phyloP scores from a whole-genome alignment of 2,113 vertebrate genomes.

The Pavo muticus region DNA sequence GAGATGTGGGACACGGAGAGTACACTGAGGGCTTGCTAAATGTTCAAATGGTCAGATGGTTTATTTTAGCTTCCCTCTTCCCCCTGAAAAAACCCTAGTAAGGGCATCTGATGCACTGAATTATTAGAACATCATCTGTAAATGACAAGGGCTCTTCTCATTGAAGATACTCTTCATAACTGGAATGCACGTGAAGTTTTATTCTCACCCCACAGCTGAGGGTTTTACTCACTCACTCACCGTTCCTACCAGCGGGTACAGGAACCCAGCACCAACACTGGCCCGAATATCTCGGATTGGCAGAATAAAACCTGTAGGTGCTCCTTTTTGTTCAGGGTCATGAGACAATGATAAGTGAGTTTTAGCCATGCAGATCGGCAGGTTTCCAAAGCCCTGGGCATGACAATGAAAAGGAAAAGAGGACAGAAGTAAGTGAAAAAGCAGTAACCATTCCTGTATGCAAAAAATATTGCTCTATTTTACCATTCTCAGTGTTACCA shows the following conservation, averaged over 20 bases:
- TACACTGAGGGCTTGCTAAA: background rate
- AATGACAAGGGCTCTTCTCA: background rate
- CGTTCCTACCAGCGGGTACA: conserved; percentile 94
- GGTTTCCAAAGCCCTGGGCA: conserved; percentile 89
- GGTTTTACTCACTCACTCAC: conserved; percentile 74
- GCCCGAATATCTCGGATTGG: conserved; percentile 95
- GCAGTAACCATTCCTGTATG: background rate
- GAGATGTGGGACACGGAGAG: background rate
- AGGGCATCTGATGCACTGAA: background rate
- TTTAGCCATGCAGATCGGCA: conserved; percentile 99
- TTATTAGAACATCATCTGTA: background rate
- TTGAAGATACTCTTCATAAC: background rate
- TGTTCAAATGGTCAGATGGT: background rate
- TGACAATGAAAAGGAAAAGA: background rate
- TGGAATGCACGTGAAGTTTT: background rate
- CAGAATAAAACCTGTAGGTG: conserved; percentile 90
- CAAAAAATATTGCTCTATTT: background rate
- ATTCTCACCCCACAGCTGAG: background rate
- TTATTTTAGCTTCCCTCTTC: background rate
- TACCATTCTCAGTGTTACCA: background rate
- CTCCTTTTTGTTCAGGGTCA: conserved; percentile 94
- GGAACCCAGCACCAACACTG: conserved; percentile 94
- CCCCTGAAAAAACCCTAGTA: background rate
- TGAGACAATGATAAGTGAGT: conserved; percentile 97
- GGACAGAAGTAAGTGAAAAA: background rate